Conservation (phyloP, 2,888 invertebrate genomes). For the Lottia gigantea region DNA sequence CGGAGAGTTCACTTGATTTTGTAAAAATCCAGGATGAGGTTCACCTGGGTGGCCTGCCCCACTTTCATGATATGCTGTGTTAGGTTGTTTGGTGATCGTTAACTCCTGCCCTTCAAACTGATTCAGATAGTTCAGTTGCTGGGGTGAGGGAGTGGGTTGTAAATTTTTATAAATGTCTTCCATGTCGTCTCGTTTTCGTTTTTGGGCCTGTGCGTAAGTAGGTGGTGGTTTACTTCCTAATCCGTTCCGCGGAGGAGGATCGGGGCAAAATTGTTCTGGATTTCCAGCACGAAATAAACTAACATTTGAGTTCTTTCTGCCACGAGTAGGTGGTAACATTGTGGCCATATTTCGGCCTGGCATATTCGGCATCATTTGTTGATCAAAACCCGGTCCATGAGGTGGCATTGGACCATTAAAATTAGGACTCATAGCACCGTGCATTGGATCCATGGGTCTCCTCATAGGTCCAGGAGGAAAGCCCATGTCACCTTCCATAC, state of each 20-base stretch:
- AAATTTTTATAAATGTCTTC: conserved; percentile 79
- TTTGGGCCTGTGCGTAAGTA: conserved; percentile 66
- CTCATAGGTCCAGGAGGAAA: conserved; percentile 26
- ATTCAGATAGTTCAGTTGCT: conserved; percentile 94
- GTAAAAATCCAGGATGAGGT: conserved; percentile 41
- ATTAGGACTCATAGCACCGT: conserved; percentile 33
- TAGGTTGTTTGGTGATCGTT: conserved; percentile 95
- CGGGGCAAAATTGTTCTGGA: conserved; percentile 64
- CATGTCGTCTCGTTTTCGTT: conserved; percentile 60
- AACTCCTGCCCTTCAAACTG: conserved; percentile 96
- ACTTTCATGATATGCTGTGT: conserved; percentile 76
- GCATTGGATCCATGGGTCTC: conserved; percentile 29
- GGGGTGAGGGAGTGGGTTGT: conserved; percentile 90
- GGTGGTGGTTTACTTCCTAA: conserved; percentile 63
- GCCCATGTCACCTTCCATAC: conserved; percentile 41
- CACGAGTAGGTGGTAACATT: conserved; percentile 32
- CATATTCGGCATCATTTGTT: conserved; percentile 34
- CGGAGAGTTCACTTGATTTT: conserved; percentile 51
- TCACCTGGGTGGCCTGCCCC: conserved; percentile 38
- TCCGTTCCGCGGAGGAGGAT: conserved; percentile 37
- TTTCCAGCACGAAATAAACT: conserved; percentile 62
- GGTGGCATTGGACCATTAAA: conserved; percentile 44
- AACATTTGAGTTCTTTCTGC: conserved; percentile 46
- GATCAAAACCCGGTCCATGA: conserved; percentile 34
- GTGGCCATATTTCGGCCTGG: conserved; percentile 31